A percentile compares a stretch with the other conserved stretches of the same genome.
phyloP scores from a whole-genome alignment of 2,888 invertebrate genomes.

The Eupithecia insigniata region DNA sequence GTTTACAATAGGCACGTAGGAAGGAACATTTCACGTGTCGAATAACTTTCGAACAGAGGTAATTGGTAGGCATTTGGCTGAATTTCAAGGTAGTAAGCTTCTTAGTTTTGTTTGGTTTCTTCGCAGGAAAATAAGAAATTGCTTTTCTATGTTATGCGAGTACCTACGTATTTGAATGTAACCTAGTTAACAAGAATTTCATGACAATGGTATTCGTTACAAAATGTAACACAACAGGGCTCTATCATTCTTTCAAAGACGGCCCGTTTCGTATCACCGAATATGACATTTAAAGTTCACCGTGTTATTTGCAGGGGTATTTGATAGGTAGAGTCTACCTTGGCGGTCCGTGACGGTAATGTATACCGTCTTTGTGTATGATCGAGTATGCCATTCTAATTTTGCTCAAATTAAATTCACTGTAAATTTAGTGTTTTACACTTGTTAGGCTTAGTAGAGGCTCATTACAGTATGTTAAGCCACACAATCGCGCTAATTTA shows the following conservation, averaged over 20 bases:
- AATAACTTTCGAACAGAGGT: conserved; percentile 55
- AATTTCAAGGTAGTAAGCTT: conserved; percentile 20
- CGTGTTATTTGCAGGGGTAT: conserved; percentile 69
- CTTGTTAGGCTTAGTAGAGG: conserved; percentile 56
- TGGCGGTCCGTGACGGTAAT: conserved; percentile 54
- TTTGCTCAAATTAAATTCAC: conserved; percentile 22
- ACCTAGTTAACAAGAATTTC: not conserved
- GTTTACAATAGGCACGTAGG: conserved; percentile 76
- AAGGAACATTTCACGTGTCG: conserved; percentile 70
- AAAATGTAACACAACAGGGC: conserved; percentile 13
- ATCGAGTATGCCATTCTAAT: conserved; percentile 25
- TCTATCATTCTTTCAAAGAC: conserved; percentile 33
- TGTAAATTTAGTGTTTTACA: conserved; percentile 34
- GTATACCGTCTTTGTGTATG: conserved; percentile 22
- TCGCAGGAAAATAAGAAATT: not conserved
- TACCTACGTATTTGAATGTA: conserved; percentile 2
- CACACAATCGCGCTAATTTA: conserved; percentile 76
- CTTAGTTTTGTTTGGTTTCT: conserved; percentile 7
- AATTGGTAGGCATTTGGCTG: conserved; percentile 34
- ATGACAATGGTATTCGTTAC: not conserved
- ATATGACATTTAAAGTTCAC: conserved; percentile 81
- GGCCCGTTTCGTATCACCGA: conserved; percentile 55
- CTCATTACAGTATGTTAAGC: conserved; percentile 61
- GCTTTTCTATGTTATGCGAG: not conserved
- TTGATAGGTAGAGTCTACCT: conserved; percentile 36